Evolutionary conservation across 2,888 invertebrate species (phyloP).

Genomic region (Eupithecia abbreviata): DNA sequence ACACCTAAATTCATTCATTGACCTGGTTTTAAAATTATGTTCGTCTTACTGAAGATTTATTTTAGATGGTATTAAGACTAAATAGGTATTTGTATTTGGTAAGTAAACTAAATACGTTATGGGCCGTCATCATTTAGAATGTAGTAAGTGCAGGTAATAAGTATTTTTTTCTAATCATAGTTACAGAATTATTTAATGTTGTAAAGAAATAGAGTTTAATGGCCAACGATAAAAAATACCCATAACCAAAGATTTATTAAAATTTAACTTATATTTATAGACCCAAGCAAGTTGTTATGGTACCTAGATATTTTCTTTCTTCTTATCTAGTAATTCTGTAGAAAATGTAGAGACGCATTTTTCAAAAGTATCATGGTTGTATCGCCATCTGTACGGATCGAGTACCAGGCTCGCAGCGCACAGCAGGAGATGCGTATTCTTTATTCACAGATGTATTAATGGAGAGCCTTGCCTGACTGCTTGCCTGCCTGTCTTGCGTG

Average conservation of each 20-base stretch:
- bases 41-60: too few relatives aligned
- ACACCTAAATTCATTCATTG: not conserved
- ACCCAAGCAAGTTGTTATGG: too few relatives aligned
- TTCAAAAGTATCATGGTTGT: not conserved
- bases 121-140: not conserved
- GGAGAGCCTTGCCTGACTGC: slow-evolving; percentile 46
- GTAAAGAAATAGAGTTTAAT: not conserved
- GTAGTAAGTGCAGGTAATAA: too few relatives aligned
- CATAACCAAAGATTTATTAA: not conserved
- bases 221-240: not conserved
- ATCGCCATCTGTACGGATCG: slow-evolving; percentile 4
- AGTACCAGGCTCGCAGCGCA: slow-evolving; percentile 50
- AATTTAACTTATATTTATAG: too few relatives aligned
- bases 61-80: too few relatives aligned
- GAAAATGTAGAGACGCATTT: not conserved
- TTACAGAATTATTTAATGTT: not conserved
- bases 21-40: not conserved
- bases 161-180: too few relatives aligned
- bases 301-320: too few relatives aligned
- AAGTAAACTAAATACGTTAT: not conserved
- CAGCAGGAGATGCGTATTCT: slow-evolving; percentile 70
- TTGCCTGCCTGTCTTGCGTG: slow-evolving; percentile 43
- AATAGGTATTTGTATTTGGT: too few relatives aligned
- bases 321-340: not conserved
- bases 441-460: slow-evolving; percentile 68